Conservation (phyloP, 1,140 invertebrate genomes). For the Megathymus violae region DNA sequence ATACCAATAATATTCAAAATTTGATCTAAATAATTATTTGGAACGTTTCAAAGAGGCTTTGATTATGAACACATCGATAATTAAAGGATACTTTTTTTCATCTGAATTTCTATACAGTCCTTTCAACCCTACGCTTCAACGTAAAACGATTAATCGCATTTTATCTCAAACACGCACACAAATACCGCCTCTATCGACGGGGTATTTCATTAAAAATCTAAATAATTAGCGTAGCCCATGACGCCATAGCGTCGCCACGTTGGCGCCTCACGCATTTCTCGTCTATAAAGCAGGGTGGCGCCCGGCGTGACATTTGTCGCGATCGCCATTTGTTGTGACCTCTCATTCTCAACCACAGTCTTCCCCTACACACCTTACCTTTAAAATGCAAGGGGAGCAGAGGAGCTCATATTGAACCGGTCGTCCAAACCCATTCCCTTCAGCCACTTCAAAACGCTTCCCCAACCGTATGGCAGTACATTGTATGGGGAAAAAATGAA, state of each 20-base stretch:
- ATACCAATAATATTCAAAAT: too few relatives aligned
- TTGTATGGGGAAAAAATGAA: constrained; percentile 37
- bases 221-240: constrained; percentile 51
- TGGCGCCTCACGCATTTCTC: constrained; percentile 58
- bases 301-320: constrained; percentile 44
- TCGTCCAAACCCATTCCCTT: constrained; percentile 38
- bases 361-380: constrained; percentile 38
- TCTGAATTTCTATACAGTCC: not conserved
- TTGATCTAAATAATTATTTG: not conserved
- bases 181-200: constrained; percentile 26
- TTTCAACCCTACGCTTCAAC: constrained; percentile 1
- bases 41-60: not conserved
- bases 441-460: constrained; percentile 45
- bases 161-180: constrained; percentile 17
- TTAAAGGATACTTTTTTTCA: not conserved
- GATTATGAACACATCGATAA: not conserved
- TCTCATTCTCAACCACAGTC: constrained; percentile 23
- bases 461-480: constrained; percentile 36
- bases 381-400: constrained; percentile 4
- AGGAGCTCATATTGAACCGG: constrained; percentile 40
- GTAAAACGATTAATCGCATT: constrained; percentile 23
- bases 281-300: constrained; percentile 56
- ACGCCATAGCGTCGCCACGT: constrained; percentile 48
- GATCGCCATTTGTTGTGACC: constrained; percentile 39
- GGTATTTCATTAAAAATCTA: constrained; percentile 40